phyloP scores from a whole-genome alignment of 1,140 invertebrate species.

The Saccostrea cuccullata region DNA sequence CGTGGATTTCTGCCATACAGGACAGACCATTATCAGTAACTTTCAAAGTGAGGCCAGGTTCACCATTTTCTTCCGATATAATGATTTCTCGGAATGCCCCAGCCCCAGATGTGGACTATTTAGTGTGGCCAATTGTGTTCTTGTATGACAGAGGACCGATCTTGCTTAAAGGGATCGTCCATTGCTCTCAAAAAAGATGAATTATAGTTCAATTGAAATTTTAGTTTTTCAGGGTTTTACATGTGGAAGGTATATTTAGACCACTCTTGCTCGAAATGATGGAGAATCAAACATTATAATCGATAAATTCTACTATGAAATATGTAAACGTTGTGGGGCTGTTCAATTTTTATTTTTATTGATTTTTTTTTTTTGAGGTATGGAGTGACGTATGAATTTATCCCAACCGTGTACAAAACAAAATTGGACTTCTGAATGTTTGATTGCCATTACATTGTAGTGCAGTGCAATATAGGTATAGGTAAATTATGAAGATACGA shows the following conservation, averaged over 20 bases:
- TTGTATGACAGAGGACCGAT: conserved; percentile 22
- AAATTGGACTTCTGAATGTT: no score
- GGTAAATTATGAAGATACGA: no score
- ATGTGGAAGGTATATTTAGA: background rate
- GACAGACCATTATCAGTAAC: background rate
- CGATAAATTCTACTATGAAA: no score
- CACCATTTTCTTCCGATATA: background rate
- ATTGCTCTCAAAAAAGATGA: background rate
- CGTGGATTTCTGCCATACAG: conserved; percentile 16
- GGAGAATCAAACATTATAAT: no score
- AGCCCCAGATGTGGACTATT: conserved; percentile 33
- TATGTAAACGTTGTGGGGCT: no score
- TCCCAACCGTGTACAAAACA: no score
- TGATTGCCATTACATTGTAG: no score
- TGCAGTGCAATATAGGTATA: no score
- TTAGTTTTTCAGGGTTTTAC: background rate
- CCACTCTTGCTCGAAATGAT: no score
- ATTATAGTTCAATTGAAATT: background rate
- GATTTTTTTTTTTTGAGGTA: no score
- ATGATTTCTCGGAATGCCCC: conserved; percentile 18
- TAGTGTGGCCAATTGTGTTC: conserved; percentile 34
- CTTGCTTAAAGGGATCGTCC: background rate
- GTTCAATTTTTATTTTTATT: no score
- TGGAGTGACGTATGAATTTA: no score
- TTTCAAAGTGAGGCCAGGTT: conserved; percentile 5